A percentile compares a stretch with the other conserved stretches of the same genome.
These are phyloP conservation scores for Anthrax anthrax DNA, from an alignment of 2,888 invertebrate genomes.

Conservation along the genomic window DNA sequence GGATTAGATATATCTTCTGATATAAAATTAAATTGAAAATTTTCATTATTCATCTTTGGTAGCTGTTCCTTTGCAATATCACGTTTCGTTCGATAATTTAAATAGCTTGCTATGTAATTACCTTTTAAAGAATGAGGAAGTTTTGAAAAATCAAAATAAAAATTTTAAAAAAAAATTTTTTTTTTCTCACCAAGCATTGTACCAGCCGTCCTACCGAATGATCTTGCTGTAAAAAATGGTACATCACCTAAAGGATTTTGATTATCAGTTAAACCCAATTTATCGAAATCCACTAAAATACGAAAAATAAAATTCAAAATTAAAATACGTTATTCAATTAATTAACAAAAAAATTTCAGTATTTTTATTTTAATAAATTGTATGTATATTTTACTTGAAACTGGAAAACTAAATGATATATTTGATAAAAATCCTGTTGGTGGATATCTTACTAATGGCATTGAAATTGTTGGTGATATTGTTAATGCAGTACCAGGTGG, in stretches of 20 bases:
- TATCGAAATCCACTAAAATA: constrained; percentile 66
- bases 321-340: not conserved
- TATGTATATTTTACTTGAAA: constrained; percentile 46
- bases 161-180: not conserved
- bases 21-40: constrained; percentile 12
- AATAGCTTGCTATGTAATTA: constrained; percentile 56
- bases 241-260: constrained; percentile 73
- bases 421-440: constrained; percentile 76
- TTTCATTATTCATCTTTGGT: constrained; percentile 1
- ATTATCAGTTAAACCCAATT: constrained; percentile 73
- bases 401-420: constrained; percentile 67
- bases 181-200: constrained; percentile 43
- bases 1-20: constrained; percentile 12
- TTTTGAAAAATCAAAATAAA: not conserved
- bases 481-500: constrained; percentile 71
- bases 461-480: constrained; percentile 63
- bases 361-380: not conserved
- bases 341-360: not conserved
- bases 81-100: constrained; percentile 44
- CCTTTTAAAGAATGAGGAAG: constrained; percentile 24
- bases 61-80: constrained; percentile 24
- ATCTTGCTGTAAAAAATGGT: constrained; percentile 60
- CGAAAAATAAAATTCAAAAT: constrained; percentile 5
- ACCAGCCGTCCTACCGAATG: constrained; percentile 60
- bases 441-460: constrained; percentile 73